phyloP scores from a whole-genome alignment of 2,888 invertebrate genomes.

The Disparrhopalites patrizii region DNA sequence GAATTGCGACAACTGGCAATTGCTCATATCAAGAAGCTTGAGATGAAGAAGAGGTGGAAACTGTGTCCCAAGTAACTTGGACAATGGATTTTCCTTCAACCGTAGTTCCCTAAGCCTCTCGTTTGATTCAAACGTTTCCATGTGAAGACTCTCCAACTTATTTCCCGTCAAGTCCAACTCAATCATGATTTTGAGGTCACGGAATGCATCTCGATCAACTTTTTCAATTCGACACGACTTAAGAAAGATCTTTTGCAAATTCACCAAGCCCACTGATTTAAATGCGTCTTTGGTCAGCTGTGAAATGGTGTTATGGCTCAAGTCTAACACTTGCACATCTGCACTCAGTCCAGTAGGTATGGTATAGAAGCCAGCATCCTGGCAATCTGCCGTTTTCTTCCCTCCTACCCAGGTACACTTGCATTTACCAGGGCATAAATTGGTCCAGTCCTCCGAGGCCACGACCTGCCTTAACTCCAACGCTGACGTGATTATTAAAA shows the following conservation, averaged over 20 bases:
- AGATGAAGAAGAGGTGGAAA: conserved; percentile 78
- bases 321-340: conserved; percentile 79
- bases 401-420: conserved; percentile 84
- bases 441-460: conserved; percentile 36
- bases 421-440: conserved; percentile 73
- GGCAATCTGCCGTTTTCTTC: conserved; percentile 83
- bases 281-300: conserved; percentile 74
- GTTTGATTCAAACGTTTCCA: conserved; percentile 39
- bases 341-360: conserved; percentile 70
- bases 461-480: background rate
- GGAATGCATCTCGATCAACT: conserved; percentile 35
- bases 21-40: conserved; percentile 72
- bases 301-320: conserved; percentile 74
- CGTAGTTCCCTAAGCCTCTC: conserved; percentile 34
- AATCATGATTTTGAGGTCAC: conserved; percentile 36
- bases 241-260: conserved; percentile 77
- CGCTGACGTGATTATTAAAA: conserved; percentile 2
- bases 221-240: conserved; percentile 52
- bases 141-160: conserved; percentile 28
- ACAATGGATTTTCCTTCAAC: conserved; percentile 35
- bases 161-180: conserved; percentile 40
- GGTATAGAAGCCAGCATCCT: conserved; percentile 71
- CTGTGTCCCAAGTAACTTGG: conserved; percentile 54
- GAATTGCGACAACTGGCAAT: conserved; percentile 70
- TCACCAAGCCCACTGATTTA: conserved; percentile 70